phyloP scores from a whole-genome alignment of 2,888 invertebrate genomes.

The Molorchus minor region DNA sequence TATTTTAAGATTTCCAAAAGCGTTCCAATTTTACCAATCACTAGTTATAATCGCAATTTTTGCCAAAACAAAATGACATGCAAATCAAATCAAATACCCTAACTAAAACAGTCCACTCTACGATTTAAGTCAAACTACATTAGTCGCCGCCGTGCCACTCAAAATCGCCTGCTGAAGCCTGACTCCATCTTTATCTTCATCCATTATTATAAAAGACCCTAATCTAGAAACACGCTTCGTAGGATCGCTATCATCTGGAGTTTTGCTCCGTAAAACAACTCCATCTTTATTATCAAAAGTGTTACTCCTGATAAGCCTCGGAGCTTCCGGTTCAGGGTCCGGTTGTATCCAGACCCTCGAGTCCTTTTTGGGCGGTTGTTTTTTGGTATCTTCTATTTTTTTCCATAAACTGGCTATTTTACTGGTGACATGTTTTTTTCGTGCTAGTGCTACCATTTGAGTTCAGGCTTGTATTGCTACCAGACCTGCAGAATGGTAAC shows the following conservation, averaged over 20 bases:
- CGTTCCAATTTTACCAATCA: too few species aligned
- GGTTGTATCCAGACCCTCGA: slow-evolving; percentile 56
- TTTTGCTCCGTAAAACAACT: slow-evolving; percentile 47
- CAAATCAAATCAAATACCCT: slow-evolving; percentile 11
- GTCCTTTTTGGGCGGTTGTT: slow-evolving; percentile 65
- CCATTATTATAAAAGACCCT: slow-evolving; percentile 65
- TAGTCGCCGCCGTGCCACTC: slow-evolving; percentile 4
- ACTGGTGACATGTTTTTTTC: slow-evolving; percentile 75
- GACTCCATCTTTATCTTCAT: slow-evolving; percentile 49
- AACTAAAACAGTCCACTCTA: slow-evolving; percentile 14
- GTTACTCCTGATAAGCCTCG: slow-evolving; percentile 69
- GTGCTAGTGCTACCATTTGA: slow-evolving; percentile 62
- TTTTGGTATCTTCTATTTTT: slow-evolving; percentile 76
- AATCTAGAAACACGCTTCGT: slow-evolving; percentile 64
- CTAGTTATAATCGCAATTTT: too few species aligned
- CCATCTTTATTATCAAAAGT: slow-evolving; percentile 69
- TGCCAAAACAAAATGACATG: slow-evolving; percentile 13
- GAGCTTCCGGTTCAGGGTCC: slow-evolving; percentile 56
- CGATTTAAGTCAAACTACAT: not conserved
- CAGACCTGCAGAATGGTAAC: slow-evolving; percentile 64
- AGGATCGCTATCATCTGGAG: slow-evolving; percentile 50
- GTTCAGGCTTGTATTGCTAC: slow-evolving; percentile 67
- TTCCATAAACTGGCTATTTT: slow-evolving; percentile 85
- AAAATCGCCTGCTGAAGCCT: slow-evolving; percentile 23
- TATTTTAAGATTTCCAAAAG: too few species aligned